These are phyloP conservation scores for Thunnus thynnus DNA, from an alignment of 2,113 vertebrate species.

Conservation along the genomic window DNA sequence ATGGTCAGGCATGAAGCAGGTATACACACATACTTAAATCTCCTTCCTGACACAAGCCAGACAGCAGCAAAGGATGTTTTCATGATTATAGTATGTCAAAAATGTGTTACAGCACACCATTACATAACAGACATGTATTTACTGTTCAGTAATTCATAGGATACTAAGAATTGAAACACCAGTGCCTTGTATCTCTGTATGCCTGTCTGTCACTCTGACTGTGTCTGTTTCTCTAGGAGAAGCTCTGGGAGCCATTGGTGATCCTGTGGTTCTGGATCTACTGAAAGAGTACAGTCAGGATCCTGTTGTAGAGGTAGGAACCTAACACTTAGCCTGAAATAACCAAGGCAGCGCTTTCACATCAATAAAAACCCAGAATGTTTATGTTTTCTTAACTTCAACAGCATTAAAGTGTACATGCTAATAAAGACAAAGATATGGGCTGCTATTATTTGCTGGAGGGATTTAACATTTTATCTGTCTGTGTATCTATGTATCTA, in stretches of 20 bases:
- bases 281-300: slow-evolving; percentile 89
- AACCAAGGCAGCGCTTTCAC: too few species aligned
- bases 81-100: too few species aligned
- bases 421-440: too few species aligned
- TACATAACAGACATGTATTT: too few species aligned
- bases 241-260: slow-evolving; percentile 94
- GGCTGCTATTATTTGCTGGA: too few species aligned
- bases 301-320: slow-evolving; percentile 85
- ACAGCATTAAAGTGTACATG: neutral
- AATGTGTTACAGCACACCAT: neutral
- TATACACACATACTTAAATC: slow-evolving; percentile 52
- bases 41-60: too few species aligned
- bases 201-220: neutral
- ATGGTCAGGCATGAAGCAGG: slow-evolving; percentile 98
- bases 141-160: neutral
- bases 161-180: neutral
- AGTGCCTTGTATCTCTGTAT: neutral
- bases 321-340: neutral
- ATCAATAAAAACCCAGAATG: too few species aligned
- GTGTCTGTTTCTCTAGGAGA: slow-evolving; percentile 85
- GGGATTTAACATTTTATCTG: too few species aligned
- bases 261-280: slow-evolving; percentile 87
- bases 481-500: too few species aligned
- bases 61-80: too few species aligned
- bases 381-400: neutral